Percentiles rank a stretch among this genome's conserved stretches.
These are phyloP conservation scores for Caenorhabditis tropicalis DNA, from an alignment of 1,140 invertebrate genomes.

Conservation along the genomic window DNA sequence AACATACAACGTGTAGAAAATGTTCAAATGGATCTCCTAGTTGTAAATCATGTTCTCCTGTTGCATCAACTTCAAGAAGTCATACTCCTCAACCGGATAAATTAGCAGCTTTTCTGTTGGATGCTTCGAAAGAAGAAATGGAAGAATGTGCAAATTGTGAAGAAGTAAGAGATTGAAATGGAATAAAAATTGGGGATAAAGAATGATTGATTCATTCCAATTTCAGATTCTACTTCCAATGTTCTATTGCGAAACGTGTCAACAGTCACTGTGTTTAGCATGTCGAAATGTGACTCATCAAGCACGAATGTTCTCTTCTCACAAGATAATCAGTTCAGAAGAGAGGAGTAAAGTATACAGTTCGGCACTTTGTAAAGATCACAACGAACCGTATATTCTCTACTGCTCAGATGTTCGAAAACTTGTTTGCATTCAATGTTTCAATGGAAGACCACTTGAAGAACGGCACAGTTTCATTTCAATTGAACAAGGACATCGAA, in stretches of 20 bases:
- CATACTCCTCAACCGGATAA: constrained; percentile 56
- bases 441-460: constrained; percentile 64
- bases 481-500: constrained; percentile 69
- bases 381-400: constrained; percentile 68
- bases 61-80: constrained; percentile 11
- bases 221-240: constrained; percentile 67
- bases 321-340: constrained; percentile 66
- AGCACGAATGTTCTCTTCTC: constrained; percentile 68
- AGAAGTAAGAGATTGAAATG: constrained; percentile 59
- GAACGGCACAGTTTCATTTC: constrained; percentile 64
- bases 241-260: constrained; percentile 71
- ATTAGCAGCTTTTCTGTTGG: constrained; percentile 64
- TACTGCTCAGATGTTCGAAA: constrained; percentile 64
- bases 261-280: constrained; percentile 66
- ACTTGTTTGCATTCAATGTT: constrained; percentile 70
- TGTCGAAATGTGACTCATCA: constrained; percentile 64
- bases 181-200: too few relatives aligned
- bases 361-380: constrained; percentile 57
- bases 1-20: constrained; percentile 5
- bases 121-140: constrained; percentile 64
- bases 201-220: too few relatives aligned
- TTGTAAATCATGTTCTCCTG: neutral
- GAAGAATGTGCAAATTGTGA: constrained; percentile 71
- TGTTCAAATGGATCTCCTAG: constrained; percentile 15
- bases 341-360: constrained; percentile 61